Evolutionary conservation across 1,140 invertebrate genomes (phyloP).

Genomic region (Drosophila mayri): DNA sequence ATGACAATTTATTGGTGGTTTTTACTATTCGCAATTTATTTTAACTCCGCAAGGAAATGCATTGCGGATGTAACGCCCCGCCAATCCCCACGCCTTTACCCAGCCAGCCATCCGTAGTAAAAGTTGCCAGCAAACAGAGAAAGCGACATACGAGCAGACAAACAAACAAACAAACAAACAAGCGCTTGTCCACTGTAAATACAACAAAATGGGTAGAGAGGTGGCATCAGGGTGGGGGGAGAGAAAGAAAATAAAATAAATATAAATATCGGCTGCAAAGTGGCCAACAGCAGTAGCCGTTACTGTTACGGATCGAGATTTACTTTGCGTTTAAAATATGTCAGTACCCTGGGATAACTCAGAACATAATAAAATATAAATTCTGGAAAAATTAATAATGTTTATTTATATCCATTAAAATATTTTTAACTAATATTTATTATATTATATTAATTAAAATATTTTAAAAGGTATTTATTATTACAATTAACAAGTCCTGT

Average conservation of each 20-base stretch:
- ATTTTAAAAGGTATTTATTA: neutral
- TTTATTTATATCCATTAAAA: neutral
- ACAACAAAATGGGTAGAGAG: constrained; percentile 34
- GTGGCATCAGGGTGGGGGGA: neutral
- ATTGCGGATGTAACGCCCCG: constrained; percentile 78
- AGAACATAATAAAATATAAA: neutral
- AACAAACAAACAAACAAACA: constrained; percentile 42
- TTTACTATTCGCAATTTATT: constrained; percentile 84
- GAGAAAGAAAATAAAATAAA: constrained; percentile 74
- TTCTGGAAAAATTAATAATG: neutral
- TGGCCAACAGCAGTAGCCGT: constrained; percentile 50
- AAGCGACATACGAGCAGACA: constrained; percentile 57
- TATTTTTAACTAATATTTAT: neutral
- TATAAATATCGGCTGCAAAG: constrained; percentile 81
- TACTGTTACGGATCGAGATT: constrained; percentile 16
- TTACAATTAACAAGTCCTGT: neutral
- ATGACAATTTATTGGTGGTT: constrained; percentile 84
- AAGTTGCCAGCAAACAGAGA: constrained; percentile 76
- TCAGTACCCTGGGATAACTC: constrained; percentile 1
- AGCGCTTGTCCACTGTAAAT: constrained; percentile 72
- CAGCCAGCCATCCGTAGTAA: constrained; percentile 47
- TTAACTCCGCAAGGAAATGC: constrained; percentile 84
- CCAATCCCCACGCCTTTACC: neutral
- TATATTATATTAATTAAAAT: neutral
- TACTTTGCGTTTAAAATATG: neutral